Base-by-base conservation (phyloP, 1,140 invertebrate genomes). In the Matsumurasca onukii region DNA sequence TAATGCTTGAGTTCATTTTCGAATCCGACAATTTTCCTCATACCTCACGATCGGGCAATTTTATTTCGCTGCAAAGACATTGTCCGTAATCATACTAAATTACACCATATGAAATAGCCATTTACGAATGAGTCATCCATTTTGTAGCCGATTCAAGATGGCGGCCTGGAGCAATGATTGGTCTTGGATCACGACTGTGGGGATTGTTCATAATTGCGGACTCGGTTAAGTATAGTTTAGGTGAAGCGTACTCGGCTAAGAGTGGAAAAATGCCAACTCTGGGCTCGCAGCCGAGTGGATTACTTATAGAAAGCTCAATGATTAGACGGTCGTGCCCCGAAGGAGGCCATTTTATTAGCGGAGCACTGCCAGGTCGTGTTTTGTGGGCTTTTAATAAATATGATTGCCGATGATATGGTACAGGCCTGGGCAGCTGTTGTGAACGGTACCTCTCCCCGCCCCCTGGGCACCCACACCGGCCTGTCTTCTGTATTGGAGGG, bases 21-120 rank as follows among this genome's bases (percentile, higher is more conserved):
- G 62, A 65, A 65, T 65, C 62, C 34, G 39, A 65, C 62, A 65
- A 65, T 65, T 65, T 65, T 65, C 62, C 27, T 65, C 48, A 65
- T 65, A 48, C 31, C 62, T 65, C 62, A 65, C 62, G 62, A 65
- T 65, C 62, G n/a, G 22, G 62, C 39, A 65, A 65, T 65, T 65
- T 65, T 48, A 65, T 65, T 65, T 65, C 39, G 62, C 27, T 45
- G 31, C 62, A 65, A 65, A 65, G 62, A 65, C 62, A 65, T 65
- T 45, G 62, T 65, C 31, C 27, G 39, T 65, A 65, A 65, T 65
- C 48, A 65, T 65, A 48, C 39, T 48, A 65, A 65, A 65, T 65
- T 65, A 65, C 62, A 65, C 62, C 62, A 48, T 65, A 65, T 65
- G 62, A 65, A 65, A 65, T 65, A 65, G 62, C 31, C 31, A 65